Percentiles rank a stretch among this genome's conserved stretches.
phyloP scores from a whole-genome alignment of 92 coral and sea anemone genomes.

The Plumapathes pennacea region DNA sequence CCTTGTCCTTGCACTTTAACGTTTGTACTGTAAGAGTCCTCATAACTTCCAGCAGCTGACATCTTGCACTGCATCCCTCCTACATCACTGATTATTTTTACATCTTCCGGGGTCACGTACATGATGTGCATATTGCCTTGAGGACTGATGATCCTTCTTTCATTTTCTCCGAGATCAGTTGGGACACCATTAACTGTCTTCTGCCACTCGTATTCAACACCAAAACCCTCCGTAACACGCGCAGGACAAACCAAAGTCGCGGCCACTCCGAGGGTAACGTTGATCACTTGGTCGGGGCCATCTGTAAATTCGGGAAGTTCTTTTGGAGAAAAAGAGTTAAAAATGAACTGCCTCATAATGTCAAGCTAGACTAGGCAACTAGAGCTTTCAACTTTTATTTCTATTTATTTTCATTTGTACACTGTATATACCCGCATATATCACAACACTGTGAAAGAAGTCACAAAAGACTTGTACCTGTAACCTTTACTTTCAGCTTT shows the following conservation, averaged over 20 bases:
- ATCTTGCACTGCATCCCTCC: constrained; percentile 2
- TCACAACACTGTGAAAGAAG: no score
- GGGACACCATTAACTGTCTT: neutral
- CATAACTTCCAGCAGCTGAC: constrained; percentile 1
- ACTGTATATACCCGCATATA: no score
- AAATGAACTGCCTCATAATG: no score
- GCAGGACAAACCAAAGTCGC: constrained; percentile 3
- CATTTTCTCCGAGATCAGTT: neutral
- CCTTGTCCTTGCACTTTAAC: no score
- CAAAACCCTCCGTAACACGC: constrained; percentile 1
- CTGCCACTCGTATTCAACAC: constrained; percentile 4
- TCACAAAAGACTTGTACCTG: constrained; percentile 10
- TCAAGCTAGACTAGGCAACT: no score
- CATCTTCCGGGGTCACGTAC: constrained; percentile 8
- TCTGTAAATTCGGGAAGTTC: neutral
- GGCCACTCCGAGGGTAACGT: constrained; percentile 5
- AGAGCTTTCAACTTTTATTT: no score
- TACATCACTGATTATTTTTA: neutral
- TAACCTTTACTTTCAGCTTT: constrained; percentile 22
- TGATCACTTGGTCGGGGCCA: neutral
- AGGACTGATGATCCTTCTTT: constrained; percentile 1
- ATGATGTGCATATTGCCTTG: constrained; percentile 7
- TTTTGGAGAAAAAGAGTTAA: neutral
- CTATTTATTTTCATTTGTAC: no score
- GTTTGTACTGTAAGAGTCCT: no score